Percentiles rank a stretch among this genome's conserved stretches.
Conservation (phyloP, 2,797 vertebrate species). For the Scolopax rusticola region DNA sequence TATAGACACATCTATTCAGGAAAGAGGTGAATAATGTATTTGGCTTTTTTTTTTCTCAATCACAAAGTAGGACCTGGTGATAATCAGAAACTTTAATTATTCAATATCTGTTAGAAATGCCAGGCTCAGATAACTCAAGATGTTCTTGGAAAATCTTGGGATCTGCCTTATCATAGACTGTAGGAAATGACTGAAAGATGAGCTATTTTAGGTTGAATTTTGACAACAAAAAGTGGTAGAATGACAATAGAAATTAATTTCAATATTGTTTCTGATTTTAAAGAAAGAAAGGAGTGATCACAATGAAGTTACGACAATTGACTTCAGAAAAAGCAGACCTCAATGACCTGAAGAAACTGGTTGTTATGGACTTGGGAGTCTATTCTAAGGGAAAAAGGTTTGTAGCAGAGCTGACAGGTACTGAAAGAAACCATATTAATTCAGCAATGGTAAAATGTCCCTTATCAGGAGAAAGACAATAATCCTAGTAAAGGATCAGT, state of each 20-base stretch:
- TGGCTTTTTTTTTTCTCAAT: not conserved
- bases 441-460: not conserved
- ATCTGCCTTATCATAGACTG: not conserved
- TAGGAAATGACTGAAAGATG: not conserved
- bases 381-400: not conserved
- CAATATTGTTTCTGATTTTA: not conserved
- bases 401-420: not conserved
- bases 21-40: not conserved
- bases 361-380: too few species aligned
- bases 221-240: not conserved
- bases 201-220: not conserved
- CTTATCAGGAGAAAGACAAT: not conserved
- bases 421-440: not conserved
- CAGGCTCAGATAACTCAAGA: not conserved
- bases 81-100: not conserved
- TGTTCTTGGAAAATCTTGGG: not conserved
- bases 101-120: not conserved
- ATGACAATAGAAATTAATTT: not conserved
- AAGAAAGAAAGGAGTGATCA: not conserved
- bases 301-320: not conserved
- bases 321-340: not conserved
- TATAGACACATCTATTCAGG: not conserved
- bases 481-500: not conserved
- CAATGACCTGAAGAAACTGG: not conserved
- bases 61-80: not conserved